phyloP scores from a whole-genome alignment of 2,113 vertebrate species.

The Nesogale talazaci region DNA sequence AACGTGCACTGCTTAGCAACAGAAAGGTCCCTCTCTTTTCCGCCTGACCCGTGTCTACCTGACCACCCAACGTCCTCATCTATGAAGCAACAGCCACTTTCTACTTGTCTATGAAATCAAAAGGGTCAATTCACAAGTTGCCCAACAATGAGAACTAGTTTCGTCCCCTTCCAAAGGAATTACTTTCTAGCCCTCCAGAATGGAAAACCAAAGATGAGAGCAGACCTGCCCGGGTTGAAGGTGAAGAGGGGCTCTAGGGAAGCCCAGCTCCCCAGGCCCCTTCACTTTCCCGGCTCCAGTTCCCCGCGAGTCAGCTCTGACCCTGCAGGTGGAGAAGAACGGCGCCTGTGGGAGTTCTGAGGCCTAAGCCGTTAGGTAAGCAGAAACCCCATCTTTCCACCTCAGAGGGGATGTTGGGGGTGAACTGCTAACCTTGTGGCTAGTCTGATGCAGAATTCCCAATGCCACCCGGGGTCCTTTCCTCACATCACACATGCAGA shows the following conservation, averaged over 20 bases:
- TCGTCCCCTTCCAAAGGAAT: background rate
- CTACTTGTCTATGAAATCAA: background rate
- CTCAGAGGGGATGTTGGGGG: no score
- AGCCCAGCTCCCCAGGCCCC: background rate
- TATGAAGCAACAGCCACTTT: background rate
- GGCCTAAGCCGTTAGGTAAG: no score
- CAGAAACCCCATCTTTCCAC: no score
- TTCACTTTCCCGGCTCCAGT: background rate
- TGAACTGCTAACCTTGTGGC: no score
- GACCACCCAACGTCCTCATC: background rate
- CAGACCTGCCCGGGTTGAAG: background rate
- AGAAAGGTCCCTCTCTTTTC: background rate
- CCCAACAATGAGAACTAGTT: background rate
- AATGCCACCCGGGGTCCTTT: no score
- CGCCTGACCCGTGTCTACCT: background rate
- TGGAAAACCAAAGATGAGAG: slow-evolving; percentile 16
- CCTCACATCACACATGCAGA: background rate
- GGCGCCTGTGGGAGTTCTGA: no score
- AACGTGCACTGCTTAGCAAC: background rate
- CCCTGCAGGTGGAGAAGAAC: no score
- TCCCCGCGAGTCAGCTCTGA: background rate
- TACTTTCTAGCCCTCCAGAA: background rate
- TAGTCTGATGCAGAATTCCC: no score
- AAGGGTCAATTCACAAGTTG: background rate
- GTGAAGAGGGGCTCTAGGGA: background rate